Base-by-base conservation (phyloP, 1,140 invertebrate genomes). In the Schlechtendalia chinensis region DNA sequence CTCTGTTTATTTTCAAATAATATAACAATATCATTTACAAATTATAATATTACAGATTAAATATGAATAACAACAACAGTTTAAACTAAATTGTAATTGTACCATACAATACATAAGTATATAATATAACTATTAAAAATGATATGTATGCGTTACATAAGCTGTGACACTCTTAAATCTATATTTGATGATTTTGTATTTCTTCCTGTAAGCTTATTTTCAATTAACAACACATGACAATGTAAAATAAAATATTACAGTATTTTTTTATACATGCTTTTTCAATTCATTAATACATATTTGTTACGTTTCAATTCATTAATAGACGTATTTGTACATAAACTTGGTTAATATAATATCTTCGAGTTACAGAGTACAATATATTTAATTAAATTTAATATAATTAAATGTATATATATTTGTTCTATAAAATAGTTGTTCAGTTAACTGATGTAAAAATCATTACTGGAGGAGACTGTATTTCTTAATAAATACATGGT, bases 71-170 rank as follows among this genome's bases (percentile, higher is more conserved):
- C 58, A 79, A 79, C 32, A 79, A 79, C 32, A 39, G 8, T 77
- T 79, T 79, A n/a, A n/a, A 54, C 47, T 47, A 47, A 24, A 54
- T 19, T 39, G 8, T 39, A 39, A 39, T 39, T 4, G 32, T 39
- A 39, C 32, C 8, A 8, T 39, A 39, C 8, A 39, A 39, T 39
- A 39, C 8, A 4, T 39, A 39, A 39, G 3, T 39, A 39, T 39
- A 39, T 32, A 72, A 53, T 24, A 63, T 27, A 47, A 61, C 17
- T 24, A 50, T 45, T 59, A 47, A 63, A 39, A 61, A 63, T 79
- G 75, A 79, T 79, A 79, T 79, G 75, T 79, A 61, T 79, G 22
- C 19, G 58, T 79, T 59, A 29, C 39, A 0, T 59, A 77, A 77
- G 72, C 56, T 77, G n/a, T 58, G 29, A 19, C 22, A 74, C 27